Percentiles rank a stretch among this genome's conserved stretches.
phyloP scores from a whole-genome alignment of 2,113 vertebrate species.

The Dendropsophus ebraccatus region DNA sequence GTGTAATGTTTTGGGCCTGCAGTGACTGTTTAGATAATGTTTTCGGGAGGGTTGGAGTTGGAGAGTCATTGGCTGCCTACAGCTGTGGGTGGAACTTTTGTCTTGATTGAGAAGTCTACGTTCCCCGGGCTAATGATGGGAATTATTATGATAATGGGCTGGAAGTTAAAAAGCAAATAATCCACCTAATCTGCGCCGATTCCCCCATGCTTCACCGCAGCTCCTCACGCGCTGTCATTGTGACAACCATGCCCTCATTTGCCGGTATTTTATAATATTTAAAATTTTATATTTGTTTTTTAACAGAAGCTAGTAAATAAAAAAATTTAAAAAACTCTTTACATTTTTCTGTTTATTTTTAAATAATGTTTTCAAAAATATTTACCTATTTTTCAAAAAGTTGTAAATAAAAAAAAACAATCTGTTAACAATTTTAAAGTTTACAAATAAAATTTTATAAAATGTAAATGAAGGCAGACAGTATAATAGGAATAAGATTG shows the following conservation, averaged over 20 bases:
- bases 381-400: no score
- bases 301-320: neutral
- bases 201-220: neutral
- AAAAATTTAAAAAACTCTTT: no score
- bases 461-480: neutral
- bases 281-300: neutral
- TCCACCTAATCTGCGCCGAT: constrained; percentile 10
- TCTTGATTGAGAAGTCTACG: constrained; percentile 71
- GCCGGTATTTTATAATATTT: neutral
- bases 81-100: constrained; percentile 77
- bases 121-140: constrained; percentile 59
- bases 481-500: neutral
- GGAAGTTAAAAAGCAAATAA: constrained; percentile 12
- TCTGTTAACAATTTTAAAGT: no score
- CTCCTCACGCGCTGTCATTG: neutral
- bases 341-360: no score
- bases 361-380: no score
- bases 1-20: constrained; percentile 64
- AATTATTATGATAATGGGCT: constrained; percentile 45
- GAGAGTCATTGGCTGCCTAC: constrained; percentile 78
- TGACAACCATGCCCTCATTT: neutral
- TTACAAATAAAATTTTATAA: neutral
- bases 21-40: constrained; percentile 68
- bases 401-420: no score
- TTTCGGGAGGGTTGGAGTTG: constrained; percentile 75